Conservation (phyloP, 64 coral and sea anemone genomes). For the Pocillopora damicornis region DNA sequence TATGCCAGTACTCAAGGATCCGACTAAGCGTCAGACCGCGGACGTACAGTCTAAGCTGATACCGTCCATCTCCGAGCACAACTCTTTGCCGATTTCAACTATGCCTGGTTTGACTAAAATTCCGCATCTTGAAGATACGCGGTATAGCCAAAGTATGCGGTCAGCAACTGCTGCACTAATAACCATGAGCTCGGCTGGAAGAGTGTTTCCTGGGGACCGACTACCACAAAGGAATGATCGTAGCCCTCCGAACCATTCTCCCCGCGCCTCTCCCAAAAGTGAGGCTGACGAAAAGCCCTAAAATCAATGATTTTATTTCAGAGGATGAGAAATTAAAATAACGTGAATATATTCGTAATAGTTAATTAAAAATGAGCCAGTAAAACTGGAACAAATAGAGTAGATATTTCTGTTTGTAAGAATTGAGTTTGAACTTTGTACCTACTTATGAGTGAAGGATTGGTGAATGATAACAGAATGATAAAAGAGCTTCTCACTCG, state of each 20-base stretch:
- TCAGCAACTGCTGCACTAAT: conserved; percentile 76
- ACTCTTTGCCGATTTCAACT: conserved; percentile 26
- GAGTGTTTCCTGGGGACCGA: conserved; percentile 24
- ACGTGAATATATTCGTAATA: neutral
- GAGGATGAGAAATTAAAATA: neutral
- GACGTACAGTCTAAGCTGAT: conserved; percentile 4
- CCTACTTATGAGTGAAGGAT: neutral
- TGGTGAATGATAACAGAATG: neutral
- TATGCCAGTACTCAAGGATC: conserved; percentile 37
- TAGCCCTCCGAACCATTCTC: conserved; percentile 11
- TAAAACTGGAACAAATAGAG: neutral
- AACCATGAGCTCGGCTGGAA: conserved; percentile 75
- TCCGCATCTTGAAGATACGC: conserved; percentile 46
- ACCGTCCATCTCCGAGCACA: conserved; percentile 40
- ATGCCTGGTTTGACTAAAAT: conserved; percentile 33
- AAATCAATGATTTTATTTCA: neutral
- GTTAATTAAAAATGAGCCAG: neutral
- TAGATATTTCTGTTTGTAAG: neutral
- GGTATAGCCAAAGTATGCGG: conserved; percentile 64
- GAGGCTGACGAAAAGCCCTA: conserved; percentile 26
- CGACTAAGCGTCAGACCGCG: conserved; percentile 11
- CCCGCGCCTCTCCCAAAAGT: conserved; percentile 8
- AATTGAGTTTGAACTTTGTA: neutral
- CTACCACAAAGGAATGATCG: conserved; percentile 20
- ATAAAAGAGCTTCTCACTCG: neutral